Base-by-base conservation (phyloP, 2,113 vertebrate species). In the Mugil cephalus region DNA sequence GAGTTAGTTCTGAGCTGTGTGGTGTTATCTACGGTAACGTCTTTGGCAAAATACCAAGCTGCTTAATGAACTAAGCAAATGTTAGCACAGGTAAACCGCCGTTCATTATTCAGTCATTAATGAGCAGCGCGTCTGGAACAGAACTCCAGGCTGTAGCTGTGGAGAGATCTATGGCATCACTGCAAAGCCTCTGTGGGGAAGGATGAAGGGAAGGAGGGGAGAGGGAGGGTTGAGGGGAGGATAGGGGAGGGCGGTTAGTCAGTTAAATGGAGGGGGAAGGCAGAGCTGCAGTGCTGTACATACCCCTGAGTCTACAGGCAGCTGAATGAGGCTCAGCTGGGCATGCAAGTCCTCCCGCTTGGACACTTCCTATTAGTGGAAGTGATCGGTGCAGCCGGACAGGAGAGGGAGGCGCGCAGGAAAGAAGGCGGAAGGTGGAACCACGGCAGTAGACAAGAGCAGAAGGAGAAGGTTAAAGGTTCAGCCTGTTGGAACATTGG, bases 291-390 rank as follows among this genome's bases (percentile, higher is more conserved):
- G 74, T 73, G 79, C 88, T 83, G 85, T 93, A 97, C 98, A 87
- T 99, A 98, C 98, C 98, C 94, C 95, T 86, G 95, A 96, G 92
- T 98, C 95, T 94, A 98, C 93, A 94, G 98, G 96, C 94, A 99
- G 96, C 96, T 98, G 98, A 96, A 97, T 97, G 93, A 97, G 96
- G 94, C 97, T 98, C 93, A 96, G 95, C 95, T 96, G 96, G 94
- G 94, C 96, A 95, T 96, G 96, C 93, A 95, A 93, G 18, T 98
- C 97, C 94, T 99, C 97, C 92, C 94, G 94, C 94, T 98, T 98
- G 95, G 94, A 59, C 88, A 98, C 93, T 96, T 99, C 98, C 97
- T 99, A 93, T 91, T 91, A 93, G 78, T 89, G 94, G 95, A 95
- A 94, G 94, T 8, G 94, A 77, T 84, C 15, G 85, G 55, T 82